These are phyloP conservation scores for Beroe forskalii DNA, from an alignment of 37 sponge, comb jelly and placozoan genomes.

Conservation along the genomic window DNA sequence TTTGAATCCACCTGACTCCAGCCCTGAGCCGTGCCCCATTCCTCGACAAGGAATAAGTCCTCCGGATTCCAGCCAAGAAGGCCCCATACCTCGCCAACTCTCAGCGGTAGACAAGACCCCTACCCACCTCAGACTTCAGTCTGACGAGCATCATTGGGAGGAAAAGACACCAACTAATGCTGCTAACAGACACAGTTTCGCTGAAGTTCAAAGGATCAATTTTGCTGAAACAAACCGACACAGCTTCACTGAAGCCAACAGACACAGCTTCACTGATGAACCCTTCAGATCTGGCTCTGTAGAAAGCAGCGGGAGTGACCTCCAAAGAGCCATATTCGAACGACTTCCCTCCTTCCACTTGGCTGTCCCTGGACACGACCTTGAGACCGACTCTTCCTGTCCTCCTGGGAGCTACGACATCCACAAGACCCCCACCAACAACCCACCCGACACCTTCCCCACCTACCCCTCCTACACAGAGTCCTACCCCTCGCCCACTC, in stretches of 20 bases:
- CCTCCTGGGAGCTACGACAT: not conserved
- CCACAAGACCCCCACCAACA: conserved; percentile 11
- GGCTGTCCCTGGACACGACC: not conserved
- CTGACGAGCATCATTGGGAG: not conserved
- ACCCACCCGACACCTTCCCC: no score
- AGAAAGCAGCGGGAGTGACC: not conserved
- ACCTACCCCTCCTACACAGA: not conserved
- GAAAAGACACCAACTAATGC: not conserved
- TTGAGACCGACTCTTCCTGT: not conserved
- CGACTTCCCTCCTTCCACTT: not conserved
- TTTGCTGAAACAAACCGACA: not conserved
- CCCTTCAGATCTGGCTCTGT: not conserved
- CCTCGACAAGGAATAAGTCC: no score
- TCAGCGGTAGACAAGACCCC: no score
- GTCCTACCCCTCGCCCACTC: not conserved
- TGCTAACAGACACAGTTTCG: conserved; percentile 36
- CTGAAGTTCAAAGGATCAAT: not conserved
- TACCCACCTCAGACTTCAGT: not conserved
- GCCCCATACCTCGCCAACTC: no score
- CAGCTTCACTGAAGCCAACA: not conserved
- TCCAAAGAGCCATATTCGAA: not conserved
- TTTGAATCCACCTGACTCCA: no score
- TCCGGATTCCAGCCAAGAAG: no score
- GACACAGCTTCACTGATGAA: not conserved
- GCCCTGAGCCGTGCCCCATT: no score